Evolutionary conservation across 2,113 vertebrate species (phyloP).

Genomic region (Caretta caretta): DNA sequence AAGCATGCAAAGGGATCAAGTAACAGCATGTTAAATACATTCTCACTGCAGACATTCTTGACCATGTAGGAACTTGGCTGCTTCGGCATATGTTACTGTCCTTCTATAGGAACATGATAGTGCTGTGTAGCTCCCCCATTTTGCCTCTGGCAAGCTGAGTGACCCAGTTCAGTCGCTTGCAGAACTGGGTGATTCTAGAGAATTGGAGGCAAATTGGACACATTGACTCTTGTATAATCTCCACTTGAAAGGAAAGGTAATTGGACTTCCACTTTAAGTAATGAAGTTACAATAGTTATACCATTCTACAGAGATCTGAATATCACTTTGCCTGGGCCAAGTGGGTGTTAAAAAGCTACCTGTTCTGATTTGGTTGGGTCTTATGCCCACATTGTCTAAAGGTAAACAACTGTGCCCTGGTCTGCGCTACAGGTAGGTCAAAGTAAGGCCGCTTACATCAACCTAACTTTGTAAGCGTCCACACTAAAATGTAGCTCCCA

Average conservation of each 20-base stretch:
- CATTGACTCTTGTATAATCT: neutral
- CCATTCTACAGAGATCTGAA: neutral
- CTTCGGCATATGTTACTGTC: slow-evolving; percentile 60
- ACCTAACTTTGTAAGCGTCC: neutral
- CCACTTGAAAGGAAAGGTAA: neutral
- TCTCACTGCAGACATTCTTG: neutral
- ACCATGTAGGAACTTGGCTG: slow-evolving; percentile 44
- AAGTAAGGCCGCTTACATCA: neutral
- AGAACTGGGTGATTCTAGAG: neutral
- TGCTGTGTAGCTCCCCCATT: neutral
- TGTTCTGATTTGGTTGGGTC: neutral
- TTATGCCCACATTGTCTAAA: neutral
- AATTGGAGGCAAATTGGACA: neutral
- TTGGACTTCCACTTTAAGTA: neutral
- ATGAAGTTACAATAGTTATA: neutral
- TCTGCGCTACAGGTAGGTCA: neutral
- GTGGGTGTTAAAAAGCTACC: neutral
- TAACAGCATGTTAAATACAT: neutral
- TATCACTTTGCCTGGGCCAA: neutral
- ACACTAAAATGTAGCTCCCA: neutral
- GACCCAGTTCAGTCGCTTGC: slow-evolving; percentile 10
- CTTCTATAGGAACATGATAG: slow-evolving; percentile 6
- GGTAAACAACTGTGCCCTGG: neutral
- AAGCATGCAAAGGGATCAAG: neutral
- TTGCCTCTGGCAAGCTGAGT: slow-evolving; percentile 17